Evolutionary conservation across 1,140 invertebrate genomes (phyloP).

Genomic region (Cyclina sinensis): DNA sequence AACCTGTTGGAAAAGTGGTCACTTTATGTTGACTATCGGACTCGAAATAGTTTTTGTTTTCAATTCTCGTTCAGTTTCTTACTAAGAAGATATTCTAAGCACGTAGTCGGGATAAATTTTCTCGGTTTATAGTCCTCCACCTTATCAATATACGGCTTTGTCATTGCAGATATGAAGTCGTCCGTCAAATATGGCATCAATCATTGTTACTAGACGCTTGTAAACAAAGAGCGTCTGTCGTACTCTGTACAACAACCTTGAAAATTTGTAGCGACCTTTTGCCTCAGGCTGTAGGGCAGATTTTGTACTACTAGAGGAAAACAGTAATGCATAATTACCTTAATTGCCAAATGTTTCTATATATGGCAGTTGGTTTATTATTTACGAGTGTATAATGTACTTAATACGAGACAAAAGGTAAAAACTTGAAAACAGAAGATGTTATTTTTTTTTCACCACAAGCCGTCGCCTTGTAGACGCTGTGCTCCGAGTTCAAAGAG

Average conservation of each 20-base stretch:
- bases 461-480: too few species aligned
- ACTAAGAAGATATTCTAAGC: too few species aligned
- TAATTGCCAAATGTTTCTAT: not conserved
- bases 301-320: not conserved
- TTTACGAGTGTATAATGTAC: not conserved
- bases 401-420: too few species aligned
- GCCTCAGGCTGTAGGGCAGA: not conserved
- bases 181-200: not conserved
- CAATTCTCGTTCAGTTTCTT: too few species aligned
- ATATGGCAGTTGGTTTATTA: not conserved
- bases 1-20: too few species aligned
- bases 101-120: not conserved
- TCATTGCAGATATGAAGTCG: not conserved
- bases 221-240: too few species aligned
- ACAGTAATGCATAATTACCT: not conserved
- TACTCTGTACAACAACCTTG: not conserved
- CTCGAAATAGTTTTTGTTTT: too few species aligned
- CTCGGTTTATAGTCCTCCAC: not conserved
- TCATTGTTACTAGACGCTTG: not conserved
- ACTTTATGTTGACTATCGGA: too few species aligned
- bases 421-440: too few species aligned
- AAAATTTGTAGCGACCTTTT: not conserved
- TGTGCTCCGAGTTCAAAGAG: too few species aligned
- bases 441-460: too few species aligned
- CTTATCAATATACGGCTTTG: slow-evolving; percentile 7